These are phyloP conservation scores for Subacronicta megacephala DNA, from an alignment of 2,888 invertebrate species.

Conservation along the genomic window DNA sequence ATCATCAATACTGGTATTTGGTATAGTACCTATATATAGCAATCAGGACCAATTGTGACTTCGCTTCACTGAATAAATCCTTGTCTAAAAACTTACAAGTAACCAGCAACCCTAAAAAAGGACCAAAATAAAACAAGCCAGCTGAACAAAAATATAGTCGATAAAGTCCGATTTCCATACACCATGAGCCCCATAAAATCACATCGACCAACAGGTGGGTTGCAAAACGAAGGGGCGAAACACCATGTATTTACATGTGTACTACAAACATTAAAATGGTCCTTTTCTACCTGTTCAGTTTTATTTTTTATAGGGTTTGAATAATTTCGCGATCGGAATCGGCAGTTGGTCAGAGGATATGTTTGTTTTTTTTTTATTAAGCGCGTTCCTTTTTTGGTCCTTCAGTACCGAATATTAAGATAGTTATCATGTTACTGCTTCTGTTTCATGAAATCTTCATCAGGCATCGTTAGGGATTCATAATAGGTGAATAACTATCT, in stretches of 20 bases:
- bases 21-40: too few relatives aligned
- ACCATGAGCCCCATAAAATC: constrained; percentile 50
- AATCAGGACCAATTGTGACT: too few relatives aligned
- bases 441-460: not conserved
- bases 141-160: constrained; percentile 17
- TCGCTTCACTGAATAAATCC: too few relatives aligned
- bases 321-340: constrained; percentile 18
- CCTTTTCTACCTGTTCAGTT: constrained; percentile 19
- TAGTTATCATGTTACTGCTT: not conserved
- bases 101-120: not conserved
- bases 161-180: constrained; percentile 21
- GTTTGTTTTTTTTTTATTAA: not conserved
- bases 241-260: constrained; percentile 51
- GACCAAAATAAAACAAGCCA: constrained; percentile 8
- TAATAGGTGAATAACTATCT: too few relatives aligned
- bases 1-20: too few relatives aligned
- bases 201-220: constrained; percentile 59
- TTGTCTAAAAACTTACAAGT: not conserved
- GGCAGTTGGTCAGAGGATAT: constrained; percentile 21
- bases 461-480: too few relatives aligned
- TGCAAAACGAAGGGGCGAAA: constrained; percentile 49
- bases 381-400: not conserved
- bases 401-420: not conserved
- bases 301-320: constrained; percentile 24
- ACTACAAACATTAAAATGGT: constrained; percentile 17